Conservation (phyloP, 2,888 invertebrate species). For the Metallyticus violacea region DNA sequence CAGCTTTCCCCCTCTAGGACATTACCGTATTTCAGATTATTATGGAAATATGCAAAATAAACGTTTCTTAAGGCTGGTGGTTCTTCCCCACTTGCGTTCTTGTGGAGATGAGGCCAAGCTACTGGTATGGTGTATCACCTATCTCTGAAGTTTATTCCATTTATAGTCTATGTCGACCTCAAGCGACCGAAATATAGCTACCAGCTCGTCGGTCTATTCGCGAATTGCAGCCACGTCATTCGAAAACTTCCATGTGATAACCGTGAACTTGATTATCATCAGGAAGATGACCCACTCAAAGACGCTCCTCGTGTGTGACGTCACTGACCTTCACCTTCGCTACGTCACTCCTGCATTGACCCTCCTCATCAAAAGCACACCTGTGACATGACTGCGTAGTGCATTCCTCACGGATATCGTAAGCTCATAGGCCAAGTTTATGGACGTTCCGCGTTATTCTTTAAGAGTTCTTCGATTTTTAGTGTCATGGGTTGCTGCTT, state of each 20-base stretch:
- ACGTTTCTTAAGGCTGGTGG: too few species aligned
- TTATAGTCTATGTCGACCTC: neutral
- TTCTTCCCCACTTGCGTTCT: too few species aligned
- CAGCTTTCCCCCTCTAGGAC: too few species aligned
- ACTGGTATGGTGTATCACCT: too few species aligned
- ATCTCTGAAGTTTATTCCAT: neutral
- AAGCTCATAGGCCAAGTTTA: neutral
- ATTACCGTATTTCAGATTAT: too few species aligned
- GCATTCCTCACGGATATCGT: neutral
- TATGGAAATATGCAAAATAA: too few species aligned
- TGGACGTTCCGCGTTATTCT: too few species aligned
- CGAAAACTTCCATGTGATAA: too few species aligned
- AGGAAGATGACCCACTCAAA: neutral
- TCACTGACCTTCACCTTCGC: neutral
- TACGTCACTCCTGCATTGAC: neutral
- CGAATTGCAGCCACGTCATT: neutral
- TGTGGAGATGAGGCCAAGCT: too few species aligned
- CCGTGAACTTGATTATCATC: neutral
- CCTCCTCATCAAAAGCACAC: neutral
- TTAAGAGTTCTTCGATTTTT: too few species aligned
- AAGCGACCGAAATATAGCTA: too few species aligned
- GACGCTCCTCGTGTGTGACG: neutral
- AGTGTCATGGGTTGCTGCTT: too few species aligned
- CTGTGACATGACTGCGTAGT: neutral
- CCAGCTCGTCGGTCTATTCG: neutral